Evolutionary conservation across 2,797 vertebrate species (phyloP), one percentile per base, ranked within the genome.

Genomic region (Aeoliscus strigatus): DNA sequence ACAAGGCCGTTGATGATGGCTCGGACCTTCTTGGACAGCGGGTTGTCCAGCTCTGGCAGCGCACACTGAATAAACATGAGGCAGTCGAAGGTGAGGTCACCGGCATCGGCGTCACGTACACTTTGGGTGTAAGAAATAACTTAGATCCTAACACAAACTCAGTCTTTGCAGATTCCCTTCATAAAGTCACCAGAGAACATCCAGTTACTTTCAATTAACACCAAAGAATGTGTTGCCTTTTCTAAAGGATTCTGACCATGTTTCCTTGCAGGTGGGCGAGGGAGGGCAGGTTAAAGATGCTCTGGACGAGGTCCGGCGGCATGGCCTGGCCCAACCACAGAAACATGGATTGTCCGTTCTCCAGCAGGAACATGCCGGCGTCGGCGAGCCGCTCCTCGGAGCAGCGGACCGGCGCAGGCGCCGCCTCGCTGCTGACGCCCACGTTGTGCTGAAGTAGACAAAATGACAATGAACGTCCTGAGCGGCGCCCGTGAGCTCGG

Each of bases 371-470:
- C 27, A 90, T 41, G 4, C 95, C 94, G 2, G 83, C 85, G 17
- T 98, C 96, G 0, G 84, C 73, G 4, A 99, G 90, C 2, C 92
- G 91, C 15, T 96, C 91, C 77, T 93, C 92, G 0, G 94, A 95
- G 74, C 96, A 98, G 53, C 94, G 94, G 1, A 98, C 18, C 0
- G 93, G 87, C 0, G 74, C 16, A 0, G 93, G 93, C 1, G 85
- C n/a, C 0, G n/a, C 5, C 0, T 91, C 84, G 0, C 77, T 83
- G 39, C 67, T 76, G 2, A 83, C 14, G 1, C 94, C 93, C 60
- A 94, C 40, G 16, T 84, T 89, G 80, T 96, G 93, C 96, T 99
- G 46, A n/a, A n/a, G n/a, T n/a, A n/a, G n/a, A n/a, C n/a, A n/a
- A n/a, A n/a, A n/a, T n/a, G n/a, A n/a, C n/a, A n/a, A n/a, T n/a